Percentiles rank a stretch among this genome's conserved stretches.
phyloP scores from a whole-genome alignment of 2,888 invertebrate species.

The Odontocerum albicorne region DNA sequence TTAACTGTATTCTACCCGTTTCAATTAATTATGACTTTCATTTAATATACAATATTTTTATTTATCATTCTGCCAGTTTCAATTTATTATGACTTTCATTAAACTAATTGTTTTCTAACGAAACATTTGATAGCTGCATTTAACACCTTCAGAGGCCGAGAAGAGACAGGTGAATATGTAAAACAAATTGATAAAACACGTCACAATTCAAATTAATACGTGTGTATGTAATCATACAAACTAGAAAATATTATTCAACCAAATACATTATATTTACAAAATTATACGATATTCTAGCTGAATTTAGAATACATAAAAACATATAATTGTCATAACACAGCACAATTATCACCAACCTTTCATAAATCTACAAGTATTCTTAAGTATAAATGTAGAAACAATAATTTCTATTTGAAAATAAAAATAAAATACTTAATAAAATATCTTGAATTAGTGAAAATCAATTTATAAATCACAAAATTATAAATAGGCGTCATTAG shows the following conservation, averaged over 20 bases:
- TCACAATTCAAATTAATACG: too few species aligned
- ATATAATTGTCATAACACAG: constrained; percentile 26
- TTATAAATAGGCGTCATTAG: too few species aligned
- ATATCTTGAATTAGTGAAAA: too few species aligned
- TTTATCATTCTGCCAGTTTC: too few species aligned
- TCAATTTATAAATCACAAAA: too few species aligned
- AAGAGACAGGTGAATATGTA: too few species aligned
- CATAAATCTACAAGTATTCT: constrained; percentile 24
- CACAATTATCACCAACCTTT: constrained; percentile 30
- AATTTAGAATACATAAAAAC: constrained; percentile 1
- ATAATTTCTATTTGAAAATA: background rate
- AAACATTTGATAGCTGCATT: background rate
- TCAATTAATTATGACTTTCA: too few species aligned
- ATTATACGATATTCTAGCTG: background rate
- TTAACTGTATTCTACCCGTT: too few species aligned
- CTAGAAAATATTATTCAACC: background rate
- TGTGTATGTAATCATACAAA: too few species aligned
- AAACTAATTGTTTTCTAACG: background rate
- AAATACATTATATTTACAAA: background rate
- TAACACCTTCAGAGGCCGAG: too few species aligned
- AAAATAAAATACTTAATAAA: background rate
- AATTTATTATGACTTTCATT: background rate
- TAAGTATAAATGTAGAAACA: constrained; percentile 1
- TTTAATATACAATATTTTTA: too few species aligned
- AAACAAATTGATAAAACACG: too few species aligned